A percentile compares a stretch with the other conserved stretches of the same genome.
Conservation (phyloP, 2,797 vertebrate species). For the Rachycentron canadum region DNA sequence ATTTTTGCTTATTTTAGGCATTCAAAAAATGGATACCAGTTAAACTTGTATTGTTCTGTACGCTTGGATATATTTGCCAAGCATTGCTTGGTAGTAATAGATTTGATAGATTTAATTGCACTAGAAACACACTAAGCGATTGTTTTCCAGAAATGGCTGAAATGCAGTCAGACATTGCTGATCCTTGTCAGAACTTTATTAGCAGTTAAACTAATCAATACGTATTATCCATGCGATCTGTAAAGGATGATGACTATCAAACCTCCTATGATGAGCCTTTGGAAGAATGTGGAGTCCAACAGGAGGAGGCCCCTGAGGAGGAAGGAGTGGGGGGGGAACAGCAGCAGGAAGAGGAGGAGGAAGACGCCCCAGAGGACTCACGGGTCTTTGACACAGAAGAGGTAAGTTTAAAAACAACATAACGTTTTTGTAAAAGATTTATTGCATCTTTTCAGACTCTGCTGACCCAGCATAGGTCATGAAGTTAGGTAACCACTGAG, state of each 20-base stretch:
- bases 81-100: background rate
- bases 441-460: background rate
- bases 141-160: background rate
- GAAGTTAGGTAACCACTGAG: background rate
- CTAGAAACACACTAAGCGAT: background rate
- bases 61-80: background rate
- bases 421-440: background rate
- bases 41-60: background rate
- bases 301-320: slow-evolving; percentile 74
- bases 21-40: slow-evolving; percentile 3
- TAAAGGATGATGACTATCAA: slow-evolving; percentile 91
- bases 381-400: slow-evolving; percentile 89
- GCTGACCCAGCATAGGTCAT: background rate
- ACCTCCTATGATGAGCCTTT: slow-evolving; percentile 79
- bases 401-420: slow-evolving; percentile 74
- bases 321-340: slow-evolving; percentile 70
- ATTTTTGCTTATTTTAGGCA: background rate
- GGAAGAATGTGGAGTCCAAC: slow-evolving; percentile 63
- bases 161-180: slow-evolving; percentile 5
- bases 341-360: slow-evolving; percentile 81
- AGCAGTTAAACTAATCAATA: slow-evolving; percentile 32
- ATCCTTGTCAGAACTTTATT: slow-evolving; percentile 13
- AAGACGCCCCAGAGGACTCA: slow-evolving; percentile 76
- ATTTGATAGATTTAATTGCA: slow-evolving; percentile 43
- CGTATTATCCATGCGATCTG: slow-evolving; percentile 42